Conservation (phyloP, 2,113 vertebrate species). For the Rutilus rutilus region DNA sequence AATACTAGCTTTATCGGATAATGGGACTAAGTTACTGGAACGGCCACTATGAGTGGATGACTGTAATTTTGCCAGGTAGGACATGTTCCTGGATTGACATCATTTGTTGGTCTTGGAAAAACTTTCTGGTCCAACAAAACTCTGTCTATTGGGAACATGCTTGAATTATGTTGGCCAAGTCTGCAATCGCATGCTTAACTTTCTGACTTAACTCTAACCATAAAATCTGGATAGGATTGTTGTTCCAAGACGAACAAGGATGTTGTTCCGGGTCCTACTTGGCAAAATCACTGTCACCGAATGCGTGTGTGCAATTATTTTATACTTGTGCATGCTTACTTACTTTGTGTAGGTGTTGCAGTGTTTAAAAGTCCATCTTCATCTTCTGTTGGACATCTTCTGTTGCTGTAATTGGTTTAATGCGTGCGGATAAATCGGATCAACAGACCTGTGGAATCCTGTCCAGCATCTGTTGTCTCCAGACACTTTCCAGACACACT, state of each 20-base stretch:
- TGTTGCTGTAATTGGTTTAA: constrained; percentile 14
- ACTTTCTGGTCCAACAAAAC: neutral
- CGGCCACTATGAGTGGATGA: neutral
- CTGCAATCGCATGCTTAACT: neutral
- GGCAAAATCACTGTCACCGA: neutral
- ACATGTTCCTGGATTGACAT: neutral
- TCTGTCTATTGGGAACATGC: neutral
- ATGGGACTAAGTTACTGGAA: neutral
- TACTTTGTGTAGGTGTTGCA: neutral
- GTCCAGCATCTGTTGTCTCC: constrained; percentile 58
- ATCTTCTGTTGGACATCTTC: constrained; percentile 24
- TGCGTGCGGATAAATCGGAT: constrained; percentile 63
- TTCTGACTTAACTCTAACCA: neutral
- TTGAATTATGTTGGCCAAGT: neutral
- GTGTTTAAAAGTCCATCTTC: neutral
- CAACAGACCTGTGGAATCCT: constrained; percentile 62
- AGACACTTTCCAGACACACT: constrained; percentile 20
- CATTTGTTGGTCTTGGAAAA: neutral
- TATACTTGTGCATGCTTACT: neutral
- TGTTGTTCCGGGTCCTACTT: neutral
- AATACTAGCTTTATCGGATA: neutral
- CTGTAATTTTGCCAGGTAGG: neutral
- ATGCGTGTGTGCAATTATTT: neutral
- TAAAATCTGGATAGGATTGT: neutral
- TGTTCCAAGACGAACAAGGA: neutral